phyloP scores from a whole-genome alignment of 2,888 invertebrate species.

The Pseudococcus jackbeardsleyi region DNA sequence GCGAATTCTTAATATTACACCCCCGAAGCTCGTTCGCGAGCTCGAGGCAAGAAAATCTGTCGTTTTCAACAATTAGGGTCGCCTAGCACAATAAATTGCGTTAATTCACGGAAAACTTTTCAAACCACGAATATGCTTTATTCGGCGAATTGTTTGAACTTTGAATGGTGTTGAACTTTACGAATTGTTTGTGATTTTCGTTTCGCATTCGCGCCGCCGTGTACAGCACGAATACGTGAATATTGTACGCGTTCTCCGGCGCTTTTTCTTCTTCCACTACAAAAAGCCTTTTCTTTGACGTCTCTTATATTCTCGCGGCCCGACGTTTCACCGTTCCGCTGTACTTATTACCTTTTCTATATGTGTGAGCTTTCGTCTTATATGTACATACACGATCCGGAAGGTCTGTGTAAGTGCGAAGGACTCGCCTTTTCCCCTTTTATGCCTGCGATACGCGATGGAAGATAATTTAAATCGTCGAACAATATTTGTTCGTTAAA shows the following conservation, averaged over 20 bases:
- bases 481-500: constrained; percentile 39
- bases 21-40: neutral
- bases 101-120: constrained; percentile 40
- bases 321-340: neutral
- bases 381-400: neutral
- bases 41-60: constrained; percentile 46
- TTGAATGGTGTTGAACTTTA: constrained; percentile 51
- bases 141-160: constrained; percentile 49
- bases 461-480: constrained; percentile 39
- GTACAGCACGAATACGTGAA: neutral
- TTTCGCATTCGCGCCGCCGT: neutral
- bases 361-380: neutral
- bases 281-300: constrained; percentile 20
- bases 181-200: constrained; percentile 51
- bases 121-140: constrained; percentile 48
- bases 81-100: constrained; percentile 48
- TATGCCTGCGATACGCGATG: neutral
- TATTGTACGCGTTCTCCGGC: neutral
- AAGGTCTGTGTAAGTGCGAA: neutral
- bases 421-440: neutral
- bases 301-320: neutral
- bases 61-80: constrained; percentile 50
- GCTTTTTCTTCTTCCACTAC: neutral
- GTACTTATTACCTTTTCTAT: neutral
- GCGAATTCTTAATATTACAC: constrained; percentile 46